Conservation (phyloP, 2,797 vertebrate species). For the Aerospiza tachiro region DNA sequence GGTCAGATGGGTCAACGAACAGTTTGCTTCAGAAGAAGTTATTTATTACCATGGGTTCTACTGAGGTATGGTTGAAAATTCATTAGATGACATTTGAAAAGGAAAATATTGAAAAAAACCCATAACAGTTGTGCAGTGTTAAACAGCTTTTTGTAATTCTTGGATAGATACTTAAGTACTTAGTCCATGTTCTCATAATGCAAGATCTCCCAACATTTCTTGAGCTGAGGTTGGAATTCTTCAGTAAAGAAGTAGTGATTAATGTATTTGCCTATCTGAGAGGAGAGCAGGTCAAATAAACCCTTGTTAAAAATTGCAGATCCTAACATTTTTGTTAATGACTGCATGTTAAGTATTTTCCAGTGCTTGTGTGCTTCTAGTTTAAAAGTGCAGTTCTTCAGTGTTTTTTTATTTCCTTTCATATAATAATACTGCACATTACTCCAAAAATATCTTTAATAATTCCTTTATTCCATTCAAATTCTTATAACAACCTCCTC, state of each 20-base stretch:
- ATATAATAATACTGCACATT: not conserved
- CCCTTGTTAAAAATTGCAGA: not conserved
- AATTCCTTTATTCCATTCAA: not conserved
- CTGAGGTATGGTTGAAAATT: conserved; percentile 74
- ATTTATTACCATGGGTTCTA: conserved; percentile 78
- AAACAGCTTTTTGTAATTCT: not conserved
- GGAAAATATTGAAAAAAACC: not conserved
- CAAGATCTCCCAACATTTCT: not conserved
- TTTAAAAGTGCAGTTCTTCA: not conserved
- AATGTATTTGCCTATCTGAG: not conserved
- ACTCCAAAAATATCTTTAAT: not conserved
- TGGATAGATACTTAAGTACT: not conserved
- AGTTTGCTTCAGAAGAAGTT: conserved; percentile 75
- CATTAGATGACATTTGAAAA: not conserved
- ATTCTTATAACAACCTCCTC: not conserved
- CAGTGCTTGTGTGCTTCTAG: not conserved
- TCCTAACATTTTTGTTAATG: not conserved
- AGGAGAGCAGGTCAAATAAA: not conserved
- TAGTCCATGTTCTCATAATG: not conserved
- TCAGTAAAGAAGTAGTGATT: not conserved
- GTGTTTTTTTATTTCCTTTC: not conserved
- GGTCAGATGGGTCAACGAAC: conserved; percentile 30
- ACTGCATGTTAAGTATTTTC: not conserved
- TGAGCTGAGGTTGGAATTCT: not conserved
- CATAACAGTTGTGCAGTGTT: not conserved